Evolutionary conservation across 2,888 invertebrate species (phyloP).

Genomic region (Ephialtes manifestator): DNA sequence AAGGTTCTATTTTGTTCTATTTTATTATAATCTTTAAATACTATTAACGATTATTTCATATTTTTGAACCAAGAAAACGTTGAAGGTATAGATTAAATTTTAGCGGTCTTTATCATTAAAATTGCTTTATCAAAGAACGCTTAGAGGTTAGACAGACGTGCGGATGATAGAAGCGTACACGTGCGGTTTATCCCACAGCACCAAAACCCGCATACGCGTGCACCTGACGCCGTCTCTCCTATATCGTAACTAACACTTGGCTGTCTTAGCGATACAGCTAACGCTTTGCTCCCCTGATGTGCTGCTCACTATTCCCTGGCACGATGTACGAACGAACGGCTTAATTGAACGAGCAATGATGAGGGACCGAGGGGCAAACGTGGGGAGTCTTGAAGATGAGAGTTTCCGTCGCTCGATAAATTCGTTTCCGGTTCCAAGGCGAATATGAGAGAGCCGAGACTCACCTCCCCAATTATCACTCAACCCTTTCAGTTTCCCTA

Average conservation of each 20-base stretch:
- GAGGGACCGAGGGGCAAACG: slow-evolving; percentile 43
- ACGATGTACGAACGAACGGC: slow-evolving; percentile 56
- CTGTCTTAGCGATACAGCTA: background rate
- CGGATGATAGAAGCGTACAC: slow-evolving; percentile 23
- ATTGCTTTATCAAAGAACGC: slow-evolving; percentile 22
- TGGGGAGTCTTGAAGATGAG: slow-evolving; percentile 59
- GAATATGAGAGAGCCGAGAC: slow-evolving; percentile 21
- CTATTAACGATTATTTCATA: background rate
- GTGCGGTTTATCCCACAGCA: slow-evolving; percentile 5
- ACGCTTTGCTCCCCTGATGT: slow-evolving; percentile 35
- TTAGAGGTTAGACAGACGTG: slow-evolving; percentile 31
- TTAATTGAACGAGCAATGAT: slow-evolving; percentile 58
- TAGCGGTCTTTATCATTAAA: too few species aligned
- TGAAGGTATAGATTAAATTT: too few species aligned
- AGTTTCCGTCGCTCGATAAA: slow-evolving; percentile 68
- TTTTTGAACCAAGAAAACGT: too few species aligned
- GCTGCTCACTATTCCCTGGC: slow-evolving; percentile 42
- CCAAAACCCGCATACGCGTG: background rate
- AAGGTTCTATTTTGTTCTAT: too few species aligned
- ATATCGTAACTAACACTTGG: slow-evolving; percentile 4
- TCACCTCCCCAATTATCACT: slow-evolving; percentile 38
- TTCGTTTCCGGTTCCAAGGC: slow-evolving; percentile 64
- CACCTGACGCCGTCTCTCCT: slow-evolving; percentile 54
- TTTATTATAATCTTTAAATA: background rate
- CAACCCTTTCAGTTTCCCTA: slow-evolving; percentile 2